phyloP scores from a whole-genome alignment of 2,797 vertebrate genomes.

The Scomberomorus guttatus region DNA sequence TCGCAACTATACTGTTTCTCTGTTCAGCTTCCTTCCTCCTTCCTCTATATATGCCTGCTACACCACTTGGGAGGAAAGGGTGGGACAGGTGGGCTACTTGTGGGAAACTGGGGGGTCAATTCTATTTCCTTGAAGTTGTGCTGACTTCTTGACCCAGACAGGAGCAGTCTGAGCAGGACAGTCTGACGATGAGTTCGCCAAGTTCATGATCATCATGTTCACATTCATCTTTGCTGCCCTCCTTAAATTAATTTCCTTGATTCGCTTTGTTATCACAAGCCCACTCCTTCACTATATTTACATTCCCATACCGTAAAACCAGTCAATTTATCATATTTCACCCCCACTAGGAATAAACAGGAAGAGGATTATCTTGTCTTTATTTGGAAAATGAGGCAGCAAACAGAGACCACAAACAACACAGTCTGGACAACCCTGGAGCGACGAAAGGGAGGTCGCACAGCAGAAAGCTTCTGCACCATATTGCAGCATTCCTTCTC shows the following conservation, averaged over 20 bases:
- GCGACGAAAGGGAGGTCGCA: slow-evolving; percentile 18
- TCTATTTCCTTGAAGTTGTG: slow-evolving; percentile 35
- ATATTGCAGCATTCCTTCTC: slow-evolving; percentile 28
- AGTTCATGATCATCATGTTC: too few species aligned
- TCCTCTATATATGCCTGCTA: slow-evolving; percentile 39
- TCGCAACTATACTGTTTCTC: slow-evolving; percentile 9
- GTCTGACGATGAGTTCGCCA: not conserved
- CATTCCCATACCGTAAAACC: not conserved
- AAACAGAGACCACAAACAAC: slow-evolving; percentile 14
- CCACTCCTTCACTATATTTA: slow-evolving; percentile 1
- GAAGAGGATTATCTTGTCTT: slow-evolving; percentile 48
- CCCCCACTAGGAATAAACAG: slow-evolving; percentile 51
- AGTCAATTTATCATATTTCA: not conserved
- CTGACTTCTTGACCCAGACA: slow-evolving; percentile 37
- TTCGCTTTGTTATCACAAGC: slow-evolving; percentile 16
- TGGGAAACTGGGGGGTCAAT: slow-evolving; percentile 39
- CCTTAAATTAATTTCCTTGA: slow-evolving; percentile 16
- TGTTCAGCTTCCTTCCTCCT: slow-evolving; percentile 72
- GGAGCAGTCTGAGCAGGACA: slow-evolving; percentile 18
- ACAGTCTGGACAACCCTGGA: slow-evolving; percentile 19
- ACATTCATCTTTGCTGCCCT: not conserved
- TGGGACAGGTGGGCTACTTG: slow-evolving; percentile 19
- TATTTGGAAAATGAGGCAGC: slow-evolving; percentile 2
- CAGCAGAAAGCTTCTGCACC: slow-evolving; percentile 32
- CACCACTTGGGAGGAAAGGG: slow-evolving; percentile 55